Evolutionary conservation across 2,113 vertebrate species (phyloP).

Genomic region (Passer domesticus): DNA sequence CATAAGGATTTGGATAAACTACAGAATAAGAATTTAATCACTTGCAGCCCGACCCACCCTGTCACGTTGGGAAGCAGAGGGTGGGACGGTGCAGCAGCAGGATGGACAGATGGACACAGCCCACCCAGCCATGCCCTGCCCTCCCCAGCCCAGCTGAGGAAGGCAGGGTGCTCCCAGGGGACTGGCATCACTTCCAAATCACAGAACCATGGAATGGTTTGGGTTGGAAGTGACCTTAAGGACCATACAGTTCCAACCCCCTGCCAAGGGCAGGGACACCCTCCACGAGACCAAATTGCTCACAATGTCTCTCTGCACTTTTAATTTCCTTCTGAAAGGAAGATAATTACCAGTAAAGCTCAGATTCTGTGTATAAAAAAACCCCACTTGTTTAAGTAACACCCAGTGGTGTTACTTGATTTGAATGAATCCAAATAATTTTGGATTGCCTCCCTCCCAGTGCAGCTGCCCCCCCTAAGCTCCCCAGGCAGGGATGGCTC

Average conservation of each 20-base stretch:
- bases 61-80: neutral
- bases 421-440: neutral
- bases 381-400: neutral
- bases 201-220: neutral
- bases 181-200: neutral
- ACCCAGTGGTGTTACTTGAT: neutral
- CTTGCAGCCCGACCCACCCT: neutral
- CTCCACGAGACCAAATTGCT: neutral
- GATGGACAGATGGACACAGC: neutral
- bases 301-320: neutral
- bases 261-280: neutral
- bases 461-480: neutral
- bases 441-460: neutral
- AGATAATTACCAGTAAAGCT: neutral
- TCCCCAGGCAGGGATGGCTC: neutral
- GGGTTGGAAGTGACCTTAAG: neutral
- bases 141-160: slow-evolving; percentile 15
- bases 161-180: neutral
- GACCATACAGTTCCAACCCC: neutral
- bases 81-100: fast-evolving
- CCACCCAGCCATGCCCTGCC: neutral
- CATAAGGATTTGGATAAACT: neutral
- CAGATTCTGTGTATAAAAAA: neutral
- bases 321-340: neutral
- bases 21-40: neutral